These are phyloP conservation scores for Telenomus remus DNA, from an alignment of 1,140 invertebrate genomes.

Conservation along the genomic window DNA sequence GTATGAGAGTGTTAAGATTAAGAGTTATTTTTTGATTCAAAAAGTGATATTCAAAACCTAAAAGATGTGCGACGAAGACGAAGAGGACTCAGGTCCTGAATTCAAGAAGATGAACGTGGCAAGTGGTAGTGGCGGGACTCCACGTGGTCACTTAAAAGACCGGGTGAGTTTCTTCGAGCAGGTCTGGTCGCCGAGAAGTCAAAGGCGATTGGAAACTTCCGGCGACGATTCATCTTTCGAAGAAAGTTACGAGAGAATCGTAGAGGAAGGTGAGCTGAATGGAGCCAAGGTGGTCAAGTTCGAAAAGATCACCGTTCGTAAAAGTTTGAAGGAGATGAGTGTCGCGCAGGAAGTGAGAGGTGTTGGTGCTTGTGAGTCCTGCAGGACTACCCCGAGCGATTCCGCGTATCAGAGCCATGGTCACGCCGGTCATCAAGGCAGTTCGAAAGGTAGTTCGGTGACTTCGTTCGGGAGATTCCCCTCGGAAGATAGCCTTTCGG, in stretches of 20 bases:
- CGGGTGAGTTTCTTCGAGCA: constrained; percentile 86
- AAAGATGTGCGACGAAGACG: constrained; percentile 38
- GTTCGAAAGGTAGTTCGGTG: constrained; percentile 73
- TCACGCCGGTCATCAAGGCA: constrained; percentile 68
- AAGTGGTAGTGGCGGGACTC: constrained; percentile 10
- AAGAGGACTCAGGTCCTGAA: constrained; percentile 22
- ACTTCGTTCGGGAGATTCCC: constrained; percentile 75
- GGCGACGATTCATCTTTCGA: constrained; percentile 74
- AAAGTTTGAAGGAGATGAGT: constrained; percentile 74
- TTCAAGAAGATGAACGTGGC: constrained; percentile 13
- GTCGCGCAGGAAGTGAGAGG: constrained; percentile 8
- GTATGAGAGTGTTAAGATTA: too few species aligned
- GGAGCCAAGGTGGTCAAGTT: constrained; percentile 81
- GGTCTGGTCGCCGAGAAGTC: constrained; percentile 79
- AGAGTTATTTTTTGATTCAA: too few species aligned
- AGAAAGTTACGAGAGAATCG: constrained; percentile 77
- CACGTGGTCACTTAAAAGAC: constrained; percentile 79
- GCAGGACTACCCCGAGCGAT: constrained; percentile 78
- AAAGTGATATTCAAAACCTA: not conserved
- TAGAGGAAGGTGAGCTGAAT: constrained; percentile 80
- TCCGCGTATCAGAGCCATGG: constrained; percentile 78
- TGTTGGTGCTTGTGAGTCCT: constrained; percentile 56
- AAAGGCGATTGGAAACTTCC: constrained; percentile 37
- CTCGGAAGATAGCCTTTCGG: constrained; percentile 77
- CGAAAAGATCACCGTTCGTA: constrained; percentile 80